Base-by-base conservation (phyloP, 2,797 vertebrate species). In the Protonibea diacanthus region DNA sequence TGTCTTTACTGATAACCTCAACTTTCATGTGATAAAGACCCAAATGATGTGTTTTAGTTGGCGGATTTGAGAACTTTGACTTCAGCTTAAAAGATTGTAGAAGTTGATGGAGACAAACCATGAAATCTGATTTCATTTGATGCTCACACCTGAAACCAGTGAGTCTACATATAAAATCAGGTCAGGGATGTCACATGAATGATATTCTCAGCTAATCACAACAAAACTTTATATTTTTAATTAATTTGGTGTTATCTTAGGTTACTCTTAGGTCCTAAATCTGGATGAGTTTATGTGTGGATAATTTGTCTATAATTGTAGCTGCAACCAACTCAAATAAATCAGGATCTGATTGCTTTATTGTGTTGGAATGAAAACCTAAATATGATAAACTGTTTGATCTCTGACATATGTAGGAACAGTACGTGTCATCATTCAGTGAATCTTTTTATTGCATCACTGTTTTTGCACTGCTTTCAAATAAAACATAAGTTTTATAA, bases 221-320 rank as follows among this genome's bases (percentile, higher is more conserved):
- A 7, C 18, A 23, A 9, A 60, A 52, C 21, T 42, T 18, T 23
- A 38, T 56, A 18, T n/a, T n/a, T n/a, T n/a, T n/a, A n/a, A n/a
- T n/a, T n/a, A n/a, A n/a, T 56, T 12, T 44, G 14, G n/a, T 25
- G 20, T 78, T 20, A 25, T 65, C 10, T 70, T 53, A n/a, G n/a
- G n/a, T 13, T 13, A 4, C 33, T 58, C 40, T 42, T 12, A 9
- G 44, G 33, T 49, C 29, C 49, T 40, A 55, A 27, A 33, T 56
- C 42, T 29, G 55, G 55, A 44, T 49, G 29, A 6, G 6, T 42
- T 70, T 51, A 47, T 47, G 17, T 53, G 67, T 42, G 40, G 49
- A 60, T 69, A n/a, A 55, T n/a, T 17, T 17, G 25, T 53, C 13
- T 53, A 42, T 47, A 25, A 20, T 2, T 3, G 29, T 5, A 51